Base-by-base conservation (phyloP, 2,797 vertebrate genomes). In the Hydrophis major region DNA sequence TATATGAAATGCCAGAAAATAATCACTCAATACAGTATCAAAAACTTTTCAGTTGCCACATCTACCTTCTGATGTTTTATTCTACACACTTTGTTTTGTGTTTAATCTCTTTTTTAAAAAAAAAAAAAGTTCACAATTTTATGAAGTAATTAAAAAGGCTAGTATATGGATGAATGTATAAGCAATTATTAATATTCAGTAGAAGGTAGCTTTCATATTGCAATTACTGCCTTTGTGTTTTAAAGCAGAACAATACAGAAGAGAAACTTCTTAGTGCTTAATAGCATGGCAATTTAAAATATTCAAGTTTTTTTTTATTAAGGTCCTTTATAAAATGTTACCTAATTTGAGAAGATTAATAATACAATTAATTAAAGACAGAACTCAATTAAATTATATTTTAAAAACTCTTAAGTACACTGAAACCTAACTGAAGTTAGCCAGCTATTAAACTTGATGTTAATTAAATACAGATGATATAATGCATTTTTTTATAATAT, bases 341-440 rank as follows among this genome's bases (percentile, higher is more conserved):
- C 98, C 98, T 99, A 98, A 99, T 99, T 99, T 98, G 98, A 99
- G 98, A 99, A 99, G 98, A 99, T 99, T 99, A 99, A 99, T 99
- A 99, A 99, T 98, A 99, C 98, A 99, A 99, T 99, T 99, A 99
- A 99, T 99, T 99, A 98, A 98, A 98, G 98, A 98, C 98, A 98
- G 98, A 97, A 99, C 98, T 98, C 98, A 99, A 99, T 99, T 99
- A 99, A 98, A 98, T 98, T 98, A 98, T 91, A 83, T 93, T 90
- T 98, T 98, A 98, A 98, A 98, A 98, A 97, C 98, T 97, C 96
- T 97, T 97, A 97, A 97, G 97, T 96, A 98, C 98, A 98, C 98
- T 97, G 97, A 98, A 98, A 98, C 97, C 98, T 98, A 97, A 98
- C 97, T 93, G 97, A 98, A 98, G 98, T 98, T 97, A 98, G 97